Conservation (phyloP, 2,113 vertebrate species). For the Macrotis lagotis region DNA sequence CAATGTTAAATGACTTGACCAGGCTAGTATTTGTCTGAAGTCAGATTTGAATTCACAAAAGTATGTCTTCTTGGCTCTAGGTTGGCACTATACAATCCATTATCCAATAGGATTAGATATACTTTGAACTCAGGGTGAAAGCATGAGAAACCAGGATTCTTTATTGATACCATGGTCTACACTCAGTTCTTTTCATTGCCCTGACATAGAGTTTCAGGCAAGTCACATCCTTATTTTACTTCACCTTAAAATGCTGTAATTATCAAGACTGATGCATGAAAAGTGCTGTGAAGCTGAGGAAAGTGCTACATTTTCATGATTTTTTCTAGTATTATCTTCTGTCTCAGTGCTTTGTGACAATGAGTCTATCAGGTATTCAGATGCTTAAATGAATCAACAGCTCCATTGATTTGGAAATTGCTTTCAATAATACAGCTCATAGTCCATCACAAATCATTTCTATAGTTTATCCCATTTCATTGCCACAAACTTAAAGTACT, state of each 20-base stretch:
- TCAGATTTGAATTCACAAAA: background rate
- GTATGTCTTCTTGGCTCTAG: background rate
- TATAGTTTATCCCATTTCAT: background rate
- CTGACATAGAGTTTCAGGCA: background rate
- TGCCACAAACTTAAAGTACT: background rate
- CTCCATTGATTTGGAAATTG: background rate
- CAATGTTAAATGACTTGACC: background rate
- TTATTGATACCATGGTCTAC: background rate
- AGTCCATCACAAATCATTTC: background rate
- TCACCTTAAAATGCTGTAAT: background rate
- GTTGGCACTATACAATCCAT: background rate
- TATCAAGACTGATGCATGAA: background rate
- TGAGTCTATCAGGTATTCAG: background rate
- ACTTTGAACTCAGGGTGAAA: background rate
- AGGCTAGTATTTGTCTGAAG: background rate
- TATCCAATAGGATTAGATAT: background rate
- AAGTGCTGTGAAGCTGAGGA: background rate
- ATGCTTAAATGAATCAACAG: background rate
- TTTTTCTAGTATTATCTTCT: background rate
- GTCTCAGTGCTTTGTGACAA: background rate
- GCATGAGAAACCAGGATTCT: background rate
- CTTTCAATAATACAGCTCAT: background rate
- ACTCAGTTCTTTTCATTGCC: background rate
- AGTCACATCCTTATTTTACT: background rate
- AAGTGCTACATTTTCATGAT: background rate